Evolutionary conservation across 2,888 invertebrate genomes (phyloP).

Genomic region (Periphyllus acericola): DNA sequence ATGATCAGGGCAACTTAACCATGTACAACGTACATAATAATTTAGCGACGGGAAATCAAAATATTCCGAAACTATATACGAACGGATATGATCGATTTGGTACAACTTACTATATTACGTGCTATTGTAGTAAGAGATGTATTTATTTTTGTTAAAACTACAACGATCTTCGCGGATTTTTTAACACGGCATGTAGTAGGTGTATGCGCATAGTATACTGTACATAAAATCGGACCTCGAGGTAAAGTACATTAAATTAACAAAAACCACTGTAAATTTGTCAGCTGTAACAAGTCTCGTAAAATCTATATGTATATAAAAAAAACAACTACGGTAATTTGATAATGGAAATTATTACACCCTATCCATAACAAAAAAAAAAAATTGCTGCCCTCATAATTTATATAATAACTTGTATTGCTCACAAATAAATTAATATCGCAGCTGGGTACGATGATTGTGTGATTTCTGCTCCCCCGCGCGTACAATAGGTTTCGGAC

Average conservation of each 20-base stretch:
- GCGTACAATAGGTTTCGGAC: constrained; percentile 35
- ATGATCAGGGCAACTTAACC: background rate
- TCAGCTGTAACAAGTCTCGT: background rate
- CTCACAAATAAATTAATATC: constrained; percentile 56
- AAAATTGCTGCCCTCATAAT: background rate
- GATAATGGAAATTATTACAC: constrained; percentile 8
- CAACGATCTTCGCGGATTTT: too few relatives aligned
- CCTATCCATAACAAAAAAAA: constrained; percentile 22
- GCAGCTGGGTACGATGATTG: constrained; percentile 58
- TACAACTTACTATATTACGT: too few relatives aligned
- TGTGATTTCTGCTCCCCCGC: constrained; percentile 56
- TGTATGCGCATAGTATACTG: too few relatives aligned
- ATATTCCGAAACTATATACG: too few relatives aligned
- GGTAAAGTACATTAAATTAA: too few relatives aligned
- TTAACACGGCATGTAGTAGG: too few relatives aligned
- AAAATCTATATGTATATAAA: background rate
- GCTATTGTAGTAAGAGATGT: too few relatives aligned
- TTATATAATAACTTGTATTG: constrained; percentile 11
- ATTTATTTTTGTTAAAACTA: too few relatives aligned
- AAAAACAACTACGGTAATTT: constrained; percentile 3
- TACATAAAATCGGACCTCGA: too few relatives aligned
- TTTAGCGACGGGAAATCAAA: too few relatives aligned
- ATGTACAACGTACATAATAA: background rate
- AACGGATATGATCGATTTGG: too few relatives aligned
- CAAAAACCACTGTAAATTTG: too few relatives aligned